A percentile compares a stretch with the other conserved stretches of the same genome.
These are phyloP conservation scores for Epizoanthus illoricatus DNA, from an alignment of 92 coral and sea anemone species.

Conservation along the genomic window DNA sequence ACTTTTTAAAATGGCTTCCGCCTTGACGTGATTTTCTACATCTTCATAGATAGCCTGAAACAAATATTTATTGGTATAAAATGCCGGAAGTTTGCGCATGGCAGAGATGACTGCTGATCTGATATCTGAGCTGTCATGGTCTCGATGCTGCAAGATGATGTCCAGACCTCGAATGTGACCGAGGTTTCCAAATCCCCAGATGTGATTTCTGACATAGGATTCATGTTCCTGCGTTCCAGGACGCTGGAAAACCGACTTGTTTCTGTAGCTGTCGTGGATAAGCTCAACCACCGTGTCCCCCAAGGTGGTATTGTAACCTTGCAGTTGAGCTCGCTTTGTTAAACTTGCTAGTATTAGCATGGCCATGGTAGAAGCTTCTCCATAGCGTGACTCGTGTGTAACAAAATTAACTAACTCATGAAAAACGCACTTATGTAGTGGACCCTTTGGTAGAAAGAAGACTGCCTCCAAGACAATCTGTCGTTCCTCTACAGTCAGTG, in stretches of 20 bases:
- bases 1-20: constrained; percentile 84
- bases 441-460: constrained; percentile 87
- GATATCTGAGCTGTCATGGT: constrained; percentile 84
- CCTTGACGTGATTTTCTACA: constrained; percentile 77
- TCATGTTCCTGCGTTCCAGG: constrained; percentile 70
- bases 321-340: constrained; percentile 55
- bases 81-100: constrained; percentile 75
- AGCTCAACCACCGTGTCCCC: constrained; percentile 58
- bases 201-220: constrained; percentile 69
- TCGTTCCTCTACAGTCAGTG: constrained; percentile 75
- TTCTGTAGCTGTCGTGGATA: constrained; percentile 69
- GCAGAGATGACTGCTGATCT: constrained; percentile 83
- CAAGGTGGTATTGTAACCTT: constrained; percentile 73
- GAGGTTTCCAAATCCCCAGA: constrained; percentile 92
- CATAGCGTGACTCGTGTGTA: constrained; percentile 18
- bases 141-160: constrained; percentile 63
- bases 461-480: constrained; percentile 76
- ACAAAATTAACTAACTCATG: constrained; percentile 21
- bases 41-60: constrained; percentile 62
- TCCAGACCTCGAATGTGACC: constrained; percentile 71
- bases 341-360: constrained; percentile 79
- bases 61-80: constrained; percentile 60
- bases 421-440: constrained; percentile 70
- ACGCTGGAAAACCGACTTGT: constrained; percentile 61
- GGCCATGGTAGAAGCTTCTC: constrained; percentile 47